Evolutionary conservation across 1,140 invertebrate species (phyloP), one percentile per base, ranked within the genome.

Genomic region (Dufourea novaeangliae): DNA sequence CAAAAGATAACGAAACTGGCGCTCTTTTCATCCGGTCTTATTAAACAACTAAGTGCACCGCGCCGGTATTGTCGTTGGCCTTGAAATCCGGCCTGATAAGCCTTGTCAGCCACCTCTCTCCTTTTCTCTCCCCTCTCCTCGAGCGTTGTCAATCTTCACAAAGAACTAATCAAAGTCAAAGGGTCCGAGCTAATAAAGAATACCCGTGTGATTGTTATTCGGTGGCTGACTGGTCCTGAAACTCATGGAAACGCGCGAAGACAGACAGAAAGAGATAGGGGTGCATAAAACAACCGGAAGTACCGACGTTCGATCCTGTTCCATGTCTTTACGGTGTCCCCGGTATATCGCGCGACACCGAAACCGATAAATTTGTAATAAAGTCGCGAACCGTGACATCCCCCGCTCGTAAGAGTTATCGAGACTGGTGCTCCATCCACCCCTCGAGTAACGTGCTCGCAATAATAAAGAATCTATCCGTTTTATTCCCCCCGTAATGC

Each of bases 1-100:
- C 66, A 76, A 76, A 76, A 76, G 73, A 76, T 76, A 76, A 76
- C 54, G 66, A 44, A 76, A 76, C 54, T 76, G 27, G 73, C 66
- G 41, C 32, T 59, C 73, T 76, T 76, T 76, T 76, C 73, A 76
- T 76, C 73, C 64, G 41, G 73, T 76, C 41, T 76, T 64, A 76
- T 76, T 76, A 76, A 76, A 76, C 73, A 76, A 76, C 73, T 69
- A 76, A 76, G 54, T 32, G 66, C 41, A 20, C 64, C 20, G n/a
- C 37, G 34, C 39, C 29, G 22, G 75, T 77, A 70, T 52, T 57
- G 39, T 77, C 27, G 25, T 71, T 71, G 50, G 22, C 54, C 1
- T 20, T 22, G 46, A 22, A 56, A 29, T 3, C n/a, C 32, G 39
- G 54, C 56, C 56, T 76, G 73, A 76, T 76, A 76, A 76, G 54